These are phyloP conservation scores for Echinometra lucunter DNA, from an alignment of 53 echinoderm and acorn worm species.

Conservation along the genomic window DNA sequence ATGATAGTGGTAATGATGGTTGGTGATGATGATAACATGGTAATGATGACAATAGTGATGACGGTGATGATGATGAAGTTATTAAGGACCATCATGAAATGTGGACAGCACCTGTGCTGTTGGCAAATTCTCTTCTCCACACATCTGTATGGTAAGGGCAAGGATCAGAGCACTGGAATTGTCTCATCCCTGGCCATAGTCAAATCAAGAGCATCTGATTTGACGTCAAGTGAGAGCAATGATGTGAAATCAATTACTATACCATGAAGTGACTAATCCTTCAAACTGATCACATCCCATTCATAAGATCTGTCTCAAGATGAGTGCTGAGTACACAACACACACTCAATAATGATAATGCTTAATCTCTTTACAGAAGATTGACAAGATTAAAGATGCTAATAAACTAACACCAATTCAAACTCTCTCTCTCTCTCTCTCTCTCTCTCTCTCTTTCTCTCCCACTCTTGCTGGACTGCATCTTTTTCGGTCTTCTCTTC, in stretches of 20 bases:
- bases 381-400: neutral
- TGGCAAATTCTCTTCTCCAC: too few relatives aligned
- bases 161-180: neutral
- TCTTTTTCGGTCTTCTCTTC: neutral
- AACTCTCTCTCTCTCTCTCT: neutral
- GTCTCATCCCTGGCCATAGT: neutral
- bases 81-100: neutral
- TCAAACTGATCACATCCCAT: conserved; percentile 8
- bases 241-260: conserved; percentile 43
- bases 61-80: neutral
- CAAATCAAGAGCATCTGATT: neutral
- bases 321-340: conserved; percentile 15
- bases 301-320: conserved; percentile 7
- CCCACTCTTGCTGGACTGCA: neutral
- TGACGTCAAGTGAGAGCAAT: conserved; percentile 9
- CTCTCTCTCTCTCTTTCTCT: neutral
- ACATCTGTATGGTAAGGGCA: neutral
- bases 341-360: neutral
- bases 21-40: neutral
- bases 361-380: neutral
- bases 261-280: neutral
- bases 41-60: neutral
- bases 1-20: neutral
- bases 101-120: too few relatives aligned
- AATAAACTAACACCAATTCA: neutral